Evolutionary conservation across 2,113 vertebrate genomes (phyloP), one percentile per base, ranked within the genome.

Genomic region (pig (Sus scrofa)): DNA sequence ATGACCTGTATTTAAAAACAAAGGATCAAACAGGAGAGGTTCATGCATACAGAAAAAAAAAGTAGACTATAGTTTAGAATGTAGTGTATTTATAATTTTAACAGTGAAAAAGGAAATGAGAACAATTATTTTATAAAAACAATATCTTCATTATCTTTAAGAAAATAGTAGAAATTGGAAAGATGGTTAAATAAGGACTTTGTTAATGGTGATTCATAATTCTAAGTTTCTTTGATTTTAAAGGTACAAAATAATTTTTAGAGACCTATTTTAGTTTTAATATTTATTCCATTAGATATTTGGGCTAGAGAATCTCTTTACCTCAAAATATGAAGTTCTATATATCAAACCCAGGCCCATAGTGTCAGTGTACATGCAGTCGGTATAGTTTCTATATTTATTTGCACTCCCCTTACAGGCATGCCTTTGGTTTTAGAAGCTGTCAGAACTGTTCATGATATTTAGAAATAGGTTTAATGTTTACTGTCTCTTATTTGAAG

Each of bases 401-500:
- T 89, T 27, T 62, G 13, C 13, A 8, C 2, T 77, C 15, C 77
- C 6, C 32, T 56, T 39, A 54, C 0, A 50, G 7, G 56, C 20
- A 7, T 58, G 7, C 39, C 3, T 78, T 96, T 91, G 56, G 15
- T 65, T 68, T 56, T 79, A 54, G 52, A 89, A 94, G 7, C 26
- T 56, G 1, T 82, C 32, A 65, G 27, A 77, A 81, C 6, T 75
- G 14, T 62, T 95, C 8, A 13, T 44, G 3, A 54, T 85, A 82
- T 70, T 97, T 95, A 90, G 71, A 95, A 86, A 94, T 67, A 75
- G 24, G 15, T n/a, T 94, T 86, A 56, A 27, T 70, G 27, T 26
- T 93, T 71, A 84, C 62, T 89, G 37, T 67, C 86, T 96, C 84
- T 56, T 94, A 94, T 93, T 89, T 71, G 44, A 93, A 93, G 54